A percentile compares a stretch with the other conserved stretches of the same genome.
Conservation (phyloP, 2,888 invertebrate species). For the Lycocerus yunnanus region DNA sequence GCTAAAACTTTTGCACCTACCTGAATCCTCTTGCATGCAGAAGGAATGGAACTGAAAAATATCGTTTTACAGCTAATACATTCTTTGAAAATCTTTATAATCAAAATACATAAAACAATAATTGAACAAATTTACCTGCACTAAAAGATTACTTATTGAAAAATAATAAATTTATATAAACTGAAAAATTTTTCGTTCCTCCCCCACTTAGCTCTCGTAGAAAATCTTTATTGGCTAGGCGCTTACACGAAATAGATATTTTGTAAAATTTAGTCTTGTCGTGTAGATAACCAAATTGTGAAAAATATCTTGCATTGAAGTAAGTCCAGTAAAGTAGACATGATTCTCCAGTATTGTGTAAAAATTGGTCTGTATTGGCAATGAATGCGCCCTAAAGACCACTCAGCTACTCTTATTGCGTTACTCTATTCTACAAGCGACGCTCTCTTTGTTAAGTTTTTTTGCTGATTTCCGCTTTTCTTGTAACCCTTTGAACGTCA, state of each 20-base stretch:
- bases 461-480: slow-evolving; percentile 52
- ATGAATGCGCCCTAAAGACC: slow-evolving; percentile 52
- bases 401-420: slow-evolving; percentile 48
- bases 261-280: neutral
- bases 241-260: neutral
- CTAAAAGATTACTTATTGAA: too few relatives aligned
- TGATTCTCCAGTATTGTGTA: slow-evolving; percentile 49
- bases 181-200: neutral
- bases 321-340: slow-evolving; percentile 36
- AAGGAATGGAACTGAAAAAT: too few relatives aligned
- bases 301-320: neutral
- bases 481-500: slow-evolving; percentile 52
- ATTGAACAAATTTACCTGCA: too few relatives aligned
- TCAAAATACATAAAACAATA: too few relatives aligned
- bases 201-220: neutral
- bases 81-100: too few relatives aligned
- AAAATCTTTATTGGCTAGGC: neutral
- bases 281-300: neutral
- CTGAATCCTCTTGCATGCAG: too few relatives aligned
- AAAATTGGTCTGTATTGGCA: slow-evolving; percentile 47
- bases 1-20: too few relatives aligned
- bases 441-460: slow-evolving; percentile 45
- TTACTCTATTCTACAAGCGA: slow-evolving; percentile 48
- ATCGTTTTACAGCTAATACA: too few relatives aligned
- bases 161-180: too few relatives aligned